Conservation (phyloP, 2,113 vertebrate species). For the Reinhardtius hippoglossoides region DNA sequence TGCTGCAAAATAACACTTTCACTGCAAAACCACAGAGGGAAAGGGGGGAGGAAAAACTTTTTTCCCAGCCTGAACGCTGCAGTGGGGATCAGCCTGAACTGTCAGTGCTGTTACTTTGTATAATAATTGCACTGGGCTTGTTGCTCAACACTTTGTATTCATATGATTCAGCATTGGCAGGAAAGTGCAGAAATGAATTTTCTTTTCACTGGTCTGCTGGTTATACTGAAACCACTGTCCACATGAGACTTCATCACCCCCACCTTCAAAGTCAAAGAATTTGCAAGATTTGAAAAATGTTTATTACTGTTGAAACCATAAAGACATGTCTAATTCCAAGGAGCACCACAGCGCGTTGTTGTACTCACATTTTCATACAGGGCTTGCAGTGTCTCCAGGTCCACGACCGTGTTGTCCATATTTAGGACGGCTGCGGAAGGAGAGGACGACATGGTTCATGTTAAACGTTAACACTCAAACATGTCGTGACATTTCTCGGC, state of each 20-base stretch:
- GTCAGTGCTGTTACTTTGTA: slow-evolving; percentile 61
- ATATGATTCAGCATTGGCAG: slow-evolving; percentile 49
- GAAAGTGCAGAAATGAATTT: slow-evolving; percentile 43
- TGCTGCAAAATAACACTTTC: slow-evolving; percentile 64
- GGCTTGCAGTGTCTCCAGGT: slow-evolving; percentile 96
- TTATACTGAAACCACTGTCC: slow-evolving; percentile 42
- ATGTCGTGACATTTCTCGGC: slow-evolving; percentile 40
- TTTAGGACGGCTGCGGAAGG: slow-evolving; percentile 90
- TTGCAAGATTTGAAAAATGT: slow-evolving; percentile 21
- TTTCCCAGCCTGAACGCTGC: slow-evolving; percentile 52
- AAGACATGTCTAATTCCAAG: slow-evolving; percentile 27
- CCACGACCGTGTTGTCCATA: slow-evolving; percentile 96
- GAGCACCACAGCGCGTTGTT: background rate
- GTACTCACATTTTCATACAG: slow-evolving; percentile 98
- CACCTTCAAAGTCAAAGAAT: slow-evolving; percentile 14
- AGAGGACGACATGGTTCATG: slow-evolving; percentile 59
- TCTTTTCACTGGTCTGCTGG: slow-evolving; percentile 48
- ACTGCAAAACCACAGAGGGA: slow-evolving; percentile 52
- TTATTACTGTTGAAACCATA: slow-evolving; percentile 36
- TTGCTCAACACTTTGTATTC: slow-evolving; percentile 62
- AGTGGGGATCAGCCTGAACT: slow-evolving; percentile 47
- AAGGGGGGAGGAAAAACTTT: slow-evolving; percentile 30
- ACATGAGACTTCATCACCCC: slow-evolving; percentile 20
- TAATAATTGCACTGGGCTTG: slow-evolving; percentile 50
- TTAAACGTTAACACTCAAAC: slow-evolving; percentile 33